phyloP scores from a whole-genome alignment of 2,113 vertebrate species.

The Cephalopterus ornatus region DNA sequence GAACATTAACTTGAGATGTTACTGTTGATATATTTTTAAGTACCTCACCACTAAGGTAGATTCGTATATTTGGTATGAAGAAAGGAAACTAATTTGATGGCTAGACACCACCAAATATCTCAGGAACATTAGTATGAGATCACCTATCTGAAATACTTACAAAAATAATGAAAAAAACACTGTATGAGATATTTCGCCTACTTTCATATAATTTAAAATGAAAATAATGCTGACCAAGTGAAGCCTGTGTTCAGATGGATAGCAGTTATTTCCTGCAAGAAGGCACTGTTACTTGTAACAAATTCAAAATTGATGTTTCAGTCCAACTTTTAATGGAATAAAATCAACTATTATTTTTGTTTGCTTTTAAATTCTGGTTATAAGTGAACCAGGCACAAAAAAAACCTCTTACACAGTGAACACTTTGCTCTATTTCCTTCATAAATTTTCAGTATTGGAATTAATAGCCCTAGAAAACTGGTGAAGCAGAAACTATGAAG shows the following conservation, averaged over 20 bases:
- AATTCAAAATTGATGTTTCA: neutral
- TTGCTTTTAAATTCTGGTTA: neutral
- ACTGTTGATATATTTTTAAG: neutral
- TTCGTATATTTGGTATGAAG: neutral
- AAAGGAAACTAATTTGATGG: neutral
- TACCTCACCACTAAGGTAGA: neutral
- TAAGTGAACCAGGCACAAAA: neutral
- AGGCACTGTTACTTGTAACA: neutral
- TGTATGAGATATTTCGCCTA: accelerated
- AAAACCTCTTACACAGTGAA: neutral
- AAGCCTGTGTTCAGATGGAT: neutral
- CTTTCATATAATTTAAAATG: neutral
- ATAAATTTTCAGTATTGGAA: neutral
- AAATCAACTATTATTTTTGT: neutral
- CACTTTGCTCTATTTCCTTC: neutral
- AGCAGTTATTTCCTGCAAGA: neutral
- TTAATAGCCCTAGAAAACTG: neutral
- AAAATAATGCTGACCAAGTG: neutral
- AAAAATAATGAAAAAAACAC: neutral
- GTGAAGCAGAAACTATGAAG: slow-evolving; percentile 22
- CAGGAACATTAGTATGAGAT: neutral
- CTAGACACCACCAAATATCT: neutral
- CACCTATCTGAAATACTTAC: neutral
- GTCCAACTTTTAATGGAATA: neutral
- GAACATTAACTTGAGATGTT: neutral